Evolutionary conservation across 2,797 vertebrate genomes (phyloP), one percentile per base, ranked within the genome.

Genomic region (Catamblyrhynchus diadema): DNA sequence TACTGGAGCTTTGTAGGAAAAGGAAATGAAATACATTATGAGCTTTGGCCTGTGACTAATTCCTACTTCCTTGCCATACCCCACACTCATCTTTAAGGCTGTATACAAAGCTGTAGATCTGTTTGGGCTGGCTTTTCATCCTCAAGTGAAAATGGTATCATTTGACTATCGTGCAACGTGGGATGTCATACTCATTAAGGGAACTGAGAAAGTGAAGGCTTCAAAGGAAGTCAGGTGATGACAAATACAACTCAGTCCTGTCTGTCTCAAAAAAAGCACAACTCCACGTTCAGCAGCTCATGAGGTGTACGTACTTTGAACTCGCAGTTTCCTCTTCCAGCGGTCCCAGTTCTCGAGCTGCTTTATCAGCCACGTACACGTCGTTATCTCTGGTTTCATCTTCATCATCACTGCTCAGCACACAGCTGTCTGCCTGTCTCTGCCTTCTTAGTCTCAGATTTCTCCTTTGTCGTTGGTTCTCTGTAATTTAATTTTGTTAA

Each of bases 351-450:
- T 91, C 96, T 41, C 44, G 94, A 66, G 98, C 88, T 3, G 92
- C 82, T 19, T 95, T 97, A 8, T 96, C 93, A 53, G 97, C 95
- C 60, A 97, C 94, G 5, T 96, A 97, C 17, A 97, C 93, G 9
- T 98, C 97, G 2, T 91, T 96, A 48, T 97, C 96, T 10, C 95
- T 82, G 33, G 97, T 74, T 28, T 93, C 91, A 59, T 99, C 99
- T 9, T 99, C 99, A 32, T 99, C 98, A 22, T 99, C 99, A 2
- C 99, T 99, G 93, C 98, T 99, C 86, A 99, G 96, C 1, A 99
- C 97, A 4, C 99, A 99, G 96, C 98, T 99, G 94, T 98, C 98
- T 0, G 96, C 89, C 39, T 98, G 97, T 4, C 96, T 88, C 50
- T 93, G 97, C 27, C 92, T 96, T 32, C 96, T 93, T 78, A 93